phyloP scores from a whole-genome alignment of 2,888 invertebrate species.

The Lasius platythorax region DNA sequence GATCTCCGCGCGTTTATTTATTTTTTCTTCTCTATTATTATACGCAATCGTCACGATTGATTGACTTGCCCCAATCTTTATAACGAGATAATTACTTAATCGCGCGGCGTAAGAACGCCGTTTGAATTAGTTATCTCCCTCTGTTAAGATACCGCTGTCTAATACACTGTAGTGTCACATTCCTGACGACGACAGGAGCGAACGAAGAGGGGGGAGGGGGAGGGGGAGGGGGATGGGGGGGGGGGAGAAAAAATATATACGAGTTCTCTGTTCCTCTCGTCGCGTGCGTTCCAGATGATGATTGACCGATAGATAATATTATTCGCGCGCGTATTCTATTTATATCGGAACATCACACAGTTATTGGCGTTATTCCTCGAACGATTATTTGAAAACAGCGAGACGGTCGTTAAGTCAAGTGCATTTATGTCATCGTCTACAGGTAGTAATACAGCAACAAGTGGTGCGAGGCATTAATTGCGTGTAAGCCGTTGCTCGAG shows the following conservation, averaged over 20 bases:
- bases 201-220: not conserved
- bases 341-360: too few relatives aligned
- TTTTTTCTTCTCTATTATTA: not conserved
- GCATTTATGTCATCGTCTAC: constrained; percentile 23
- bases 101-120: not conserved
- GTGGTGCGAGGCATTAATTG: constrained; percentile 54
- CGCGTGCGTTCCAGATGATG: not conserved
- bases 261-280: not conserved
- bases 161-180: not conserved
- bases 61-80: not conserved
- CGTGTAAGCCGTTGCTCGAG: constrained; percentile 26
- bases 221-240: too few relatives aligned
- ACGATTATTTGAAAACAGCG: not conserved
- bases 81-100: constrained; percentile 5
- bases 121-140: not conserved
- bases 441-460: constrained; percentile 48
- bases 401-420: constrained; percentile 1
- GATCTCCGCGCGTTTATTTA: not conserved
- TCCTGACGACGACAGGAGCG: not conserved
- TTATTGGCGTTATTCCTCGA: not conserved
- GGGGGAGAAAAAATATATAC: not conserved
- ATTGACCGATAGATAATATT: not conserved
- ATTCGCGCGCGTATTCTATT: not conserved
- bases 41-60: not conserved
- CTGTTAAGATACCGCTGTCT: not conserved